A percentile compares a stretch with the other conserved stretches of the same genome.
Conservation (phyloP, 1,140 invertebrate genomes). For the Augochlora pura region DNA sequence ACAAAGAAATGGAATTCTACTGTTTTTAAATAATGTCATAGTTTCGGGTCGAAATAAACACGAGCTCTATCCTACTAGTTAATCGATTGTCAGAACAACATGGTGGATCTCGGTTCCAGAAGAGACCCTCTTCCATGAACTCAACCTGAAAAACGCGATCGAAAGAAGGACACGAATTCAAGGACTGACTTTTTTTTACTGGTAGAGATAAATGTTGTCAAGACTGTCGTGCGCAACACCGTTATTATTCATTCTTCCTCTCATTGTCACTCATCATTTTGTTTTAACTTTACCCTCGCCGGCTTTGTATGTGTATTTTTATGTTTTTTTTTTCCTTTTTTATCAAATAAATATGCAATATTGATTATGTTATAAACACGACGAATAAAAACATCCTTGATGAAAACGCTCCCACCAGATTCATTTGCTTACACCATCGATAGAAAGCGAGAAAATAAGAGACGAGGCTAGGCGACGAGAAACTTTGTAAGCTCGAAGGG, state of each 20-base stretch:
- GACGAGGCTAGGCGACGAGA: background rate
- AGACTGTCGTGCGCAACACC: slow-evolving; percentile 6
- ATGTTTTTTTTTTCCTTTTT: slow-evolving; percentile 1
- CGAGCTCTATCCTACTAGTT: too few relatives aligned
- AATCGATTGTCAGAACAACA: background rate
- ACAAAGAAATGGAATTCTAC: too few relatives aligned
- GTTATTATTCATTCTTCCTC: background rate
- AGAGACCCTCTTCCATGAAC: too few relatives aligned
- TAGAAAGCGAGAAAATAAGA: background rate
- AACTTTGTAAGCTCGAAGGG: background rate
- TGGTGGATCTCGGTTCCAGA: background rate
- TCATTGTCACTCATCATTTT: slow-evolving; percentile 1
- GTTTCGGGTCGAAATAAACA: background rate
- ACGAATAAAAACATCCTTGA: slow-evolving; percentile 38
- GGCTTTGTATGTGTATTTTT: slow-evolving; percentile 16
- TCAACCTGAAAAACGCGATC: background rate
- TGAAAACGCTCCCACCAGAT: background rate
- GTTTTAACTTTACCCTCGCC: slow-evolving; percentile 26
- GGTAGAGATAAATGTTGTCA: slow-evolving; percentile 4
- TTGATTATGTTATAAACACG: slow-evolving; percentile 37
- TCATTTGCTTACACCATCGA: background rate
- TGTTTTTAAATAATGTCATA: background rate
- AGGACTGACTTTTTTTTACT: slow-evolving; percentile 9
- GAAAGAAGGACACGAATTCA: background rate
- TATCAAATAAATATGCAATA: slow-evolving; percentile 38